Evolutionary conservation across 2,888 invertebrate genomes (phyloP), one percentile per base, ranked within the genome.

Genomic region (Tiliacea aurago): DNA sequence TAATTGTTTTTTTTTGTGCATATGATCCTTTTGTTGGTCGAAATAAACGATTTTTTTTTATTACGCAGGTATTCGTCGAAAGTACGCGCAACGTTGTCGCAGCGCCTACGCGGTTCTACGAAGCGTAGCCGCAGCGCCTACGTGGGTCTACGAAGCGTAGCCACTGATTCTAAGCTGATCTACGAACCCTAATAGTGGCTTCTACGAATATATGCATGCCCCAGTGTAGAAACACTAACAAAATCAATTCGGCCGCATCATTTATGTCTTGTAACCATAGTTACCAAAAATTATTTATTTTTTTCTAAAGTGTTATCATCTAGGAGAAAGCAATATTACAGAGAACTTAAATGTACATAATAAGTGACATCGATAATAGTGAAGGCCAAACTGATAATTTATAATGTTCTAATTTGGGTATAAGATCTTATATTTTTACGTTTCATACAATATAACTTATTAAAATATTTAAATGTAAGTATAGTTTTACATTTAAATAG

Each of bases 131-230:
- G 58, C 33, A 23, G 10, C 10, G 15, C 20, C 45, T 53, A 23
- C 18, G 23, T 11, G 6, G 10, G 10, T 68, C 47, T 58, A 70
- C 70, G 37, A 37, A 71, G 33, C 37, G 15, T 73, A 58, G 18
- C 28, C 28, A 51, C n/a, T 10, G 15, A n/a, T 11, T 41, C 43
- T 58, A 45, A 23, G 49, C 33, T 15, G 23, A 33, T 72, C 58
- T 73, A 59, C 23, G 47, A 43, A 56, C 4, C 11, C 5, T 7
- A 55, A 37, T 55, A 15, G 11, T 23, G 15, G 10, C 15, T 55
- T 4, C 1, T 55, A 28, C 20, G 2, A 58, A 28, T 13, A 10
- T 45, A 10, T 47, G 28, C 7, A 55, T 15, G 7, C 45, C 7
- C 1, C 7, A 18, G 41, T n/a, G 20, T 9, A 5, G 15, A 33